Percentiles rank a stretch among this genome's conserved stretches.
Conservation (phyloP, 1,140 invertebrate genomes). For the Drosophila melanica region DNA sequence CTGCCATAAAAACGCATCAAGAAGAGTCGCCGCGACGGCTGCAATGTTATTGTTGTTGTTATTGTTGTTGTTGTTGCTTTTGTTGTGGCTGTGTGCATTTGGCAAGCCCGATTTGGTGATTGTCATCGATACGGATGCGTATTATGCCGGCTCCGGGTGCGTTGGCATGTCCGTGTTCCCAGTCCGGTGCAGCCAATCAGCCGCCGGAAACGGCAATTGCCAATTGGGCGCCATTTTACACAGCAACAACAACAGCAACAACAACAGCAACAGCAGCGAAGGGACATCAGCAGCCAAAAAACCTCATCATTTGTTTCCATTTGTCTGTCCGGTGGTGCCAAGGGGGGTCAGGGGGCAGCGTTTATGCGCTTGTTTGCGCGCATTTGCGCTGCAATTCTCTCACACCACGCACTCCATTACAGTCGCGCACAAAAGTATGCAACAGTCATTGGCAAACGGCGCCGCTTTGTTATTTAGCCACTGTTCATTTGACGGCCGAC, state of each 20-base stretch:
- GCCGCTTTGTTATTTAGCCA: conserved; percentile 73
- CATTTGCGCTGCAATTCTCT: conserved; percentile 51
- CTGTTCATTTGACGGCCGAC: conserved; percentile 49
- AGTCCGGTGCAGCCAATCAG: conserved; percentile 65
- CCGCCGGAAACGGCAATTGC: conserved; percentile 78
- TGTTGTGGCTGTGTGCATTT: conserved; percentile 57
- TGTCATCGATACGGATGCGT: conserved; percentile 79
- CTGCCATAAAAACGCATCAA: conserved; percentile 71
- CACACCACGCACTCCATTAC: conserved; percentile 35
- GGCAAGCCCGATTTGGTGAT: conserved; percentile 58
- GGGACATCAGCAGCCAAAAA: conserved; percentile 45
- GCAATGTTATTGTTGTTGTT: conserved; percentile 16
- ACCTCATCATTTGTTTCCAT: conserved; percentile 81
- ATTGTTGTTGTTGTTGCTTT: conserved; percentile 26
- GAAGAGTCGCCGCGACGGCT: conserved; percentile 43
- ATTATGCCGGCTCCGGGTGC: conserved; percentile 56
- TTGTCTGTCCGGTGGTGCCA: conserved; percentile 15
- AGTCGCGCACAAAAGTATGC: conserved; percentile 60
- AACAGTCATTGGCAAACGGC: conserved; percentile 61
- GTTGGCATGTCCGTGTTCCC: neutral
- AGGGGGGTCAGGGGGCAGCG: conserved; percentile 25
- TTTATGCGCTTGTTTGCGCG: conserved; percentile 79
- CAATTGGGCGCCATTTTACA: conserved; percentile 76
- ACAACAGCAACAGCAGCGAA: conserved; percentile 14
- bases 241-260: conserved; percentile 32